A percentile compares a stretch with the other conserved stretches of the same genome.
Evolutionary conservation across 2,888 invertebrate species (phyloP).

Genomic region (Stramonita haemastoma): DNA sequence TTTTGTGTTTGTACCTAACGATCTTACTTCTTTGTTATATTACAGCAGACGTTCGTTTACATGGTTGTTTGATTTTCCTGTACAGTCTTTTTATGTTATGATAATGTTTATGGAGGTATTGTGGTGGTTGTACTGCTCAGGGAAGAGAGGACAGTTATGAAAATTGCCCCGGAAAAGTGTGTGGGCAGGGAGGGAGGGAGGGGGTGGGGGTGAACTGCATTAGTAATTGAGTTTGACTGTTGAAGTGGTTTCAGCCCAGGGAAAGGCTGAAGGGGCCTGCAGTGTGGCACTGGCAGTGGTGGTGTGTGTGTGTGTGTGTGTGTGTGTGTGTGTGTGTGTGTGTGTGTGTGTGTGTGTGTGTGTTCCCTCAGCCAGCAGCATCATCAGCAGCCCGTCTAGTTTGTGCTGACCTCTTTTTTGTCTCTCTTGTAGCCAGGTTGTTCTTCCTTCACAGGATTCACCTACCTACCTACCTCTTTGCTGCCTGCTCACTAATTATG

Average conservation of each 20-base stretch:
- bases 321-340: too few relatives aligned
- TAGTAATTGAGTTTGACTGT: not conserved
- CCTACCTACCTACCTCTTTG: constrained; percentile 16
- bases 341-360: too few relatives aligned
- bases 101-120: not conserved
- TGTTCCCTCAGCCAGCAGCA: not conserved
- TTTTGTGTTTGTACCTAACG: too few relatives aligned
- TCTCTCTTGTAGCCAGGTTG: not conserved
- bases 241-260: constrained; percentile 26
- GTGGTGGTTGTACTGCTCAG: not conserved
- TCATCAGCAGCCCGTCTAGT: not conserved
- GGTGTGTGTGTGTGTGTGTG: too few relatives aligned
- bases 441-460: not conserved
- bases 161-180: not conserved
- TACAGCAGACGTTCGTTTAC: too few relatives aligned
- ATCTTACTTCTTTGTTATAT: too few relatives aligned
- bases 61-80: too few relatives aligned
- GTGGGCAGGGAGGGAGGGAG: not conserved
- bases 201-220: not conserved
- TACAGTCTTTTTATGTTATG: too few relatives aligned
- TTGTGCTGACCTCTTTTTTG: not conserved
- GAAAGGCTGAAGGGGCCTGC: not conserved
- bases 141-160: not conserved
- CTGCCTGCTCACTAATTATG: constrained; percentile 37
- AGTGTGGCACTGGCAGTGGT: too few relatives aligned